Conservation (phyloP, 2,113 vertebrate species). For the Phalacrocorax carbo region DNA sequence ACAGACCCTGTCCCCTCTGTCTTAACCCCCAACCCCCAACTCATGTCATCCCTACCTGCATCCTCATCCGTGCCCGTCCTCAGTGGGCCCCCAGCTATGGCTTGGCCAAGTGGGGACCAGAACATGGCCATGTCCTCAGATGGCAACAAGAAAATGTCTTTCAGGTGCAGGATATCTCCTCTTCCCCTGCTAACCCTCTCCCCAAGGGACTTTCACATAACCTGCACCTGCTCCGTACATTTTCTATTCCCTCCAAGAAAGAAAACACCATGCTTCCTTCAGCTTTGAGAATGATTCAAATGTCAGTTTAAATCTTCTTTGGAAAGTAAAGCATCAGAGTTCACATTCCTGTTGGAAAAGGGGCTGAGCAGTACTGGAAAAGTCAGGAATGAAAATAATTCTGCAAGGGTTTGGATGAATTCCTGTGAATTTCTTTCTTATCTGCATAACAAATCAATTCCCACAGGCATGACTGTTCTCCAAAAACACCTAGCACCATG, state of each 20-base stretch:
- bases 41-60: not conserved
- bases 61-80: not conserved
- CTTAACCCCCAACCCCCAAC: not conserved
- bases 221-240: not conserved
- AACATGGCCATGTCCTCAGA: not conserved
- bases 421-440: not conserved
- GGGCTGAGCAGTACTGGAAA: not conserved
- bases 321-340: not conserved
- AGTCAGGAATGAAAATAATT: not conserved
- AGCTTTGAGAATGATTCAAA: not conserved
- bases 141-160: not conserved
- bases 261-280: not conserved
- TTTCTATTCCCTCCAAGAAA: not conserved
- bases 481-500: not conserved
- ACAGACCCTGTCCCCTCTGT: not conserved
- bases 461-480: not conserved
- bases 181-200: not conserved
- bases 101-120: not conserved
- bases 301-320: not conserved
- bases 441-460: not conserved
- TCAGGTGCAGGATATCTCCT: not conserved
- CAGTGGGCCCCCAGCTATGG: rapidly evolving
- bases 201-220: not conserved
- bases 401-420: not conserved
- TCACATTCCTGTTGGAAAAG: not conserved